A percentile compares a stretch with the other conserved stretches of the same genome.
These are phyloP conservation scores for Colinus virginianus DNA, from an alignment of 2,113 vertebrate genomes.

Conservation along the genomic window DNA sequence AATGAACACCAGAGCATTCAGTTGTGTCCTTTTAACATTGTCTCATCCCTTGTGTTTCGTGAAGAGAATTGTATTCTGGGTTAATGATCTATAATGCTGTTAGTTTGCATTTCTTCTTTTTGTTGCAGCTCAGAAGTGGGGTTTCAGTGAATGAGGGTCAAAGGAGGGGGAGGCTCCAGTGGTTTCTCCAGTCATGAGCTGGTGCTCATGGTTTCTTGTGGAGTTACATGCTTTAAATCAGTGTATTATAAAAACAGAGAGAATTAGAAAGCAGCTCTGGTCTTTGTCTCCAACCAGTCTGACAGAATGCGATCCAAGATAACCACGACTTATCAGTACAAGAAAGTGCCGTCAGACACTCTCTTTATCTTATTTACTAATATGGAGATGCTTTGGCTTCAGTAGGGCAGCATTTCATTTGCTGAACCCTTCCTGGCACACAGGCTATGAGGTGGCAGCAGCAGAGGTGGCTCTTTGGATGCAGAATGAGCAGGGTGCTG, in stretches of 20 bases:
- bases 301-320: background rate
- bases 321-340: background rate
- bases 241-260: background rate
- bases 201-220: background rate
- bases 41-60: background rate
- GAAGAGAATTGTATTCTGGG: background rate
- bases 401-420: background rate
- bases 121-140: background rate
- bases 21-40: slow-evolving; percentile 23
- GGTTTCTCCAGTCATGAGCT: background rate
- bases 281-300: background rate
- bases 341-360: background rate
- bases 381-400: background rate
- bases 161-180: background rate
- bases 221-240: background rate
- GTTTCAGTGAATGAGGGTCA: slow-evolving; percentile 1
- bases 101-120: slow-evolving; percentile 24
- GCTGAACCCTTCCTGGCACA: background rate
- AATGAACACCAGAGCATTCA: slow-evolving; percentile 16
- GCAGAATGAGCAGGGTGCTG: fast-evolving
- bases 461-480: fast-evolving
- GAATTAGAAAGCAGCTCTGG: background rate
- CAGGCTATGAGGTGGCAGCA: fast-evolving
- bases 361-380: background rate
- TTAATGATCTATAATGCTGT: slow-evolving; percentile 12